Evolutionary conservation across 2,113 vertebrate genomes (phyloP), one percentile per base, ranked within the genome.

Genomic region (Brachypteracias leptosomus): DNA sequence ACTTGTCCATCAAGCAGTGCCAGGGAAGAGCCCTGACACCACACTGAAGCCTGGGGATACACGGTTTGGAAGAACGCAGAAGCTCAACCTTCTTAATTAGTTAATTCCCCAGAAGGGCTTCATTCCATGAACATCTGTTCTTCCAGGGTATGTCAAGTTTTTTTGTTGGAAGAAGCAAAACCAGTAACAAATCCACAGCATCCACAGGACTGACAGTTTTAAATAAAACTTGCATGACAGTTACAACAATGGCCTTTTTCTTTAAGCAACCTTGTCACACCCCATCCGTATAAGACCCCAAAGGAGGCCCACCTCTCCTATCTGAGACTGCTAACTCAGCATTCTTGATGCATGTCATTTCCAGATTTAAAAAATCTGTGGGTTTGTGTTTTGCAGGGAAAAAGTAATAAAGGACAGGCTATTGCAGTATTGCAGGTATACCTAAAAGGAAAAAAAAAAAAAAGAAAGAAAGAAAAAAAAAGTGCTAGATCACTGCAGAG

Each of bases 31-130:
- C 81, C 87, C 76, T 42, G 52, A 93, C 79, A 89, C 86, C 42
- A 47, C 46, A 6, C 66, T 51, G 68, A 61, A 93, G 90, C 85
- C 92, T 88, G 16, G 0, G 68, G 89, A 88, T 47, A 89, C 63
- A 46, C 0, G 0, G 52, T 88, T 88, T 81, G 72, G 79, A 86
- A 88, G 72, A 97, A 89, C 0, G 0, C 93, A 93, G 82, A 75
- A 87, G 89, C 82, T 91, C 24, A 1, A 75, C 91, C 65, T 91
- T 66, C 89, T 88, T 93, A 85, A 94, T 95, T 94, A 96, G 72
- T 91, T 95, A 92, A 94, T 88, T 91, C 78, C 85, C 90, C 94
- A 89, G 80, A 54, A 94, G 71, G 63, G 82, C 49, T 88, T 95
- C 83, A 84, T 81, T 90, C 83, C 76, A 81, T 0, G 1, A 94